phyloP scores from a whole-genome alignment of 2,797 vertebrate genomes.

The Spinibarbus caldwelli region DNA sequence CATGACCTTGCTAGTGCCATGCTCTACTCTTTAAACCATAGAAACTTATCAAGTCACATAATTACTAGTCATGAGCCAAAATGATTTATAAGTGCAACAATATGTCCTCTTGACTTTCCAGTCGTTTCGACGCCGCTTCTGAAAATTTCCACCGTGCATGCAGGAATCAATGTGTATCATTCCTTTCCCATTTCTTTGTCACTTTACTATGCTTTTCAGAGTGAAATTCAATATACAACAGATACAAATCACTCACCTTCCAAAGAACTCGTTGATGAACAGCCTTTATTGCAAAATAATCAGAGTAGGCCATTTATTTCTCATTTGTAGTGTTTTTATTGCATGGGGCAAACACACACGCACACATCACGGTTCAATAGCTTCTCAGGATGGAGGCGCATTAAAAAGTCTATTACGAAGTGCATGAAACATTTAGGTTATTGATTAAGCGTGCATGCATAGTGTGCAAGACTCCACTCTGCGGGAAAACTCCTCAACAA shows the following conservation, averaged over 20 bases:
- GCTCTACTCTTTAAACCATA: background rate
- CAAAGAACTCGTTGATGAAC: slow-evolving; percentile 19
- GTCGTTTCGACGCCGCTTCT: background rate
- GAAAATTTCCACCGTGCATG: background rate
- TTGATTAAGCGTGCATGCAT: slow-evolving; percentile 56
- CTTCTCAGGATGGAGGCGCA: slow-evolving; percentile 58
- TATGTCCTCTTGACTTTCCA: background rate
- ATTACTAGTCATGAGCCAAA: background rate
- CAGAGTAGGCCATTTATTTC: slow-evolving; percentile 26
- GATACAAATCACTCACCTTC: slow-evolving; percentile 29
- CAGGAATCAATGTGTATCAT: slow-evolving; percentile 4
- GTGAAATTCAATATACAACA: slow-evolving; percentile 1
- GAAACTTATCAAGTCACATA: background rate
- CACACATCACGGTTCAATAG: slow-evolving; percentile 54
- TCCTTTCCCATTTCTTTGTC: slow-evolving; percentile 2
- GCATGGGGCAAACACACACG: slow-evolving; percentile 59
- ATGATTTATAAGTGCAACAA: background rate
- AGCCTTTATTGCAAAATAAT: slow-evolving; percentile 39
- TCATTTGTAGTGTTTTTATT: slow-evolving; percentile 40
- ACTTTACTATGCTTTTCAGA: slow-evolving; percentile 39
- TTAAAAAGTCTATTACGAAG: slow-evolving; percentile 56
- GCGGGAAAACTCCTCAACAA: slow-evolving; percentile 55
- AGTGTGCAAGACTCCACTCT: slow-evolving; percentile 40
- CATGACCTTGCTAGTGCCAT: background rate
- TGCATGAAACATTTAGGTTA: slow-evolving; percentile 59